Percentiles rank a stretch among this genome's conserved stretches.
phyloP scores from a whole-genome alignment of 2,113 vertebrate species.

The Lontra canadensis region DNA sequence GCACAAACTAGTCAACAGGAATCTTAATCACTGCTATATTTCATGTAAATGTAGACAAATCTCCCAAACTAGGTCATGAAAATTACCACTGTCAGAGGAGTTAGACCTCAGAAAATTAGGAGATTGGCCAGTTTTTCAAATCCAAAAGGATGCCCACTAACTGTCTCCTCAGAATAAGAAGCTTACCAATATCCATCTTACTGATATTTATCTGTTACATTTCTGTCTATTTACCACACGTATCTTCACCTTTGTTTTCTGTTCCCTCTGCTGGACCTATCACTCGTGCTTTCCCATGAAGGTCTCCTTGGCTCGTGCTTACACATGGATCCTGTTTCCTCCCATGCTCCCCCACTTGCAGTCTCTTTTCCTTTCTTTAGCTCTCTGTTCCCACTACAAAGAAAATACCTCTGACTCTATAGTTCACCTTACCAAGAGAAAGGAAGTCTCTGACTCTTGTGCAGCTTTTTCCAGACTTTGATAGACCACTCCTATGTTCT shows the following conservation, averaged over 20 bases:
- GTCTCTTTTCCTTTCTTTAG: not conserved
- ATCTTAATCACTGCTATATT: not conserved
- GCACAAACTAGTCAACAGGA: not conserved
- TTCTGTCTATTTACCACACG: not conserved
- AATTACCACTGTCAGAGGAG: not conserved
- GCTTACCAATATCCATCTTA: not conserved
- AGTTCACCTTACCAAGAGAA: not conserved
- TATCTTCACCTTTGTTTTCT: not conserved
- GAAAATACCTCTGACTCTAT: not conserved
- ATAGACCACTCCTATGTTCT: not conserved
- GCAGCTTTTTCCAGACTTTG: not conserved
- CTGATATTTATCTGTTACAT: not conserved
- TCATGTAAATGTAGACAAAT: not conserved
- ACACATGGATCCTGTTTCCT: not conserved
- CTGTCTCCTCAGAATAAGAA: not conserved
- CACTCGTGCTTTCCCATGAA: not conserved
- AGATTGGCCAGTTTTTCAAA: not conserved
- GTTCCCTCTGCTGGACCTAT: not conserved
- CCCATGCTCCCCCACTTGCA: not conserved
- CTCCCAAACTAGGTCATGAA: not conserved
- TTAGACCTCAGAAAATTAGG: not conserved
- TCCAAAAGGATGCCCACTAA: not conserved
- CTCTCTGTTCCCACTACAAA: not conserved
- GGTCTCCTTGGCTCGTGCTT: not conserved
- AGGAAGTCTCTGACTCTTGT: not conserved